Conservation (phyloP, 2,888 invertebrate species). For the Campaea margaritaria region DNA sequence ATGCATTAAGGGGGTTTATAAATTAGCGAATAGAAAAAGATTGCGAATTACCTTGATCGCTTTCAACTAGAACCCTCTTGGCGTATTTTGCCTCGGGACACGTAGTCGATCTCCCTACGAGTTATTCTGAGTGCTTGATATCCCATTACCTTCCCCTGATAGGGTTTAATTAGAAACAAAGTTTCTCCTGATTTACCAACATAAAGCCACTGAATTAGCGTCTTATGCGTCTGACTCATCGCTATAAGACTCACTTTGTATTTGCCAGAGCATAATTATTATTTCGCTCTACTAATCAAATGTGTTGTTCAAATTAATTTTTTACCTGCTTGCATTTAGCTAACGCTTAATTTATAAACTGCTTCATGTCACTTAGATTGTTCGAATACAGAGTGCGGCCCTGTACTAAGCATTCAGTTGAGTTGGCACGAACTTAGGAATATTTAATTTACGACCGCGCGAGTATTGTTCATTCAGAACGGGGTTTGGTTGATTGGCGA, state of each 20-base stretch:
- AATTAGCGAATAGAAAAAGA: slow-evolving; percentile 17
- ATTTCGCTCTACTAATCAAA: no score
- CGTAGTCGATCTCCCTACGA: slow-evolving; percentile 37
- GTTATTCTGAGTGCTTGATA: slow-evolving; percentile 36
- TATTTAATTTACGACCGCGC: slow-evolving; percentile 77
- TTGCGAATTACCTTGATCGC: slow-evolving; percentile 14
- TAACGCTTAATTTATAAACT: no score
- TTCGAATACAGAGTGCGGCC: slow-evolving; percentile 28
- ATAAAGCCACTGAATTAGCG: slow-evolving; percentile 4
- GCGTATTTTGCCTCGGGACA: slow-evolving; percentile 45
- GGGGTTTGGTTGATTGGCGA: slow-evolving; percentile 76
- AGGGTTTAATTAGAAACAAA: slow-evolving; percentile 33
- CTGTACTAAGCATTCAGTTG: slow-evolving; percentile 49
- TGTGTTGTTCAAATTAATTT: no score
- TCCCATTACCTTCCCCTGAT: slow-evolving; percentile 42
- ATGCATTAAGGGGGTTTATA: not conserved
- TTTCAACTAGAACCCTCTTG: slow-evolving; percentile 5
- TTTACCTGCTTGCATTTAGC: no score
- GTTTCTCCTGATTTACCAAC: slow-evolving; percentile 24
- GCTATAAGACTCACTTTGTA: slow-evolving; percentile 6
- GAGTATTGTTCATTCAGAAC: slow-evolving; percentile 82
- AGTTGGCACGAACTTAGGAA: slow-evolving; percentile 68
- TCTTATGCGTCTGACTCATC: not conserved
- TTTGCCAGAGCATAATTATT: slow-evolving; percentile 27
- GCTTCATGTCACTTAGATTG: not conserved